These are phyloP conservation scores for Nasonia vitripennis DNA, from an alignment of 1,140 invertebrate genomes.

Conservation along the genomic window DNA sequence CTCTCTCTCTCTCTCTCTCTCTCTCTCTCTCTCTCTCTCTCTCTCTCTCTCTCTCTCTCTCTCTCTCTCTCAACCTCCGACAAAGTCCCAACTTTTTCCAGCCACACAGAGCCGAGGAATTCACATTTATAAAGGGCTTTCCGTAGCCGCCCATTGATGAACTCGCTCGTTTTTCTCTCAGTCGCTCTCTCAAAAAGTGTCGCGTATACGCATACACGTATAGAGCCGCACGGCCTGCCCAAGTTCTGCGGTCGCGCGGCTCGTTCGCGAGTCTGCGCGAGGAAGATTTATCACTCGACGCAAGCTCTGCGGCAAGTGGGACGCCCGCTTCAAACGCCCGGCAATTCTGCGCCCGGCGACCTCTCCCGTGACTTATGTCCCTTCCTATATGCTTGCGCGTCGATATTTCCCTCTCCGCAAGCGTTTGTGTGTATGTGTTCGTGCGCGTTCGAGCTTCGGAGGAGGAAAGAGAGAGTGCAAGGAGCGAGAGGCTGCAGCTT, in stretches of 20 bases:
- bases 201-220: background rate
- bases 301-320: background rate
- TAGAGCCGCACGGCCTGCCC: background rate
- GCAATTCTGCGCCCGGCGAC: conserved; percentile 10
- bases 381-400: background rate
- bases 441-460: background rate
- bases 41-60: too few relatives aligned
- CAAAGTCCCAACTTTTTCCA: background rate
- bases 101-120: background rate
- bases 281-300: conserved; percentile 43
- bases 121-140: conserved; percentile 44
- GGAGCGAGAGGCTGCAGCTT: too few relatives aligned
- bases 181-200: conserved; percentile 8
- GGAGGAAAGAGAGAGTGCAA: background rate
- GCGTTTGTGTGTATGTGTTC: background rate
- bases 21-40: too few relatives aligned
- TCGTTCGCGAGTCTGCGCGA: conserved; percentile 21
- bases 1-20: too few relatives aligned
- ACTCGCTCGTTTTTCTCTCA: conserved; percentile 12
- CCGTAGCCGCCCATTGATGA: conserved; percentile 28
- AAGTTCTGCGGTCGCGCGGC: conserved; percentile 26
- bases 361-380: conserved; percentile 38
- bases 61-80: background rate
- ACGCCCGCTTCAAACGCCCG: conserved; percentile 7
- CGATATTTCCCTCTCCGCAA: background rate